Evolutionary conservation across 2,888 invertebrate species (phyloP).

Genomic region (Nebria salina): DNA sequence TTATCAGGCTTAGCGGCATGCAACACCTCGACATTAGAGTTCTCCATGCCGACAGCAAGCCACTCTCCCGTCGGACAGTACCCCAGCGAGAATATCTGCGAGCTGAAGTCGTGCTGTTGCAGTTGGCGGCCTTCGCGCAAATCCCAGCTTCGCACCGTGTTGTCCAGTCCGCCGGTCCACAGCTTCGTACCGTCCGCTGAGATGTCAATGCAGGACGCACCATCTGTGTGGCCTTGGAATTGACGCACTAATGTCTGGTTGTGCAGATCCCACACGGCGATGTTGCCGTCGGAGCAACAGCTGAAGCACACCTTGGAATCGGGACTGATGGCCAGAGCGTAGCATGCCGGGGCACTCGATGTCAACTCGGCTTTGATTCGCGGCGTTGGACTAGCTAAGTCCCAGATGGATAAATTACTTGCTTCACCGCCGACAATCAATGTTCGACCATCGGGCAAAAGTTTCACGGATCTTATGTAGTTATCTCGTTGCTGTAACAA

Average conservation of each 20-base stretch:
- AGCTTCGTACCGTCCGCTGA: slow-evolving; percentile 90
- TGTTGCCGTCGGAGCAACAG: slow-evolving; percentile 98
- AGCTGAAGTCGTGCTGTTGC: slow-evolving; percentile 95
- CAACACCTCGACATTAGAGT: slow-evolving; percentile 94
- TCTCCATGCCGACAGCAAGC: slow-evolving; percentile 99
- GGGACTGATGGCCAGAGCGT: slow-evolving; percentile 95
- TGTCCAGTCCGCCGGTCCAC: slow-evolving; percentile 96
- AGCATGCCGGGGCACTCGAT: slow-evolving; percentile 95
- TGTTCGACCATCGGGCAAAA: slow-evolving; percentile 92
- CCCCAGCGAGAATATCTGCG: slow-evolving; percentile 85
- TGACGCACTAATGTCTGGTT: slow-evolving; percentile 92
- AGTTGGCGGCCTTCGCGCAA: slow-evolving; percentile 90
- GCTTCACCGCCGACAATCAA: slow-evolving; percentile 97
- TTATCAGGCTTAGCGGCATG: slow-evolving; percentile 92
- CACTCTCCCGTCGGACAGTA: slow-evolving; percentile 97
- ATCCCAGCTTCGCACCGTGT: slow-evolving; percentile 97
- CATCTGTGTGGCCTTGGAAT: slow-evolving; percentile 97
- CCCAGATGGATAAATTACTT: slow-evolving; percentile 95
- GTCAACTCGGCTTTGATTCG: slow-evolving; percentile 91
- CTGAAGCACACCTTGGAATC: slow-evolving; percentile 98
- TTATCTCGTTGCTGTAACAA: slow-evolving; percentile 85
- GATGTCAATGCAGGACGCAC: slow-evolving; percentile 97
- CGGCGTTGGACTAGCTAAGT: slow-evolving; percentile 90
- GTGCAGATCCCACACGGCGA: slow-evolving; percentile 95
- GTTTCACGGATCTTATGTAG: slow-evolving; percentile 94